A percentile compares a stretch with the other conserved stretches of the same genome.
Evolutionary conservation across 2,113 vertebrate genomes (phyloP).

Genomic region (Glaucidium brasilianum): DNA sequence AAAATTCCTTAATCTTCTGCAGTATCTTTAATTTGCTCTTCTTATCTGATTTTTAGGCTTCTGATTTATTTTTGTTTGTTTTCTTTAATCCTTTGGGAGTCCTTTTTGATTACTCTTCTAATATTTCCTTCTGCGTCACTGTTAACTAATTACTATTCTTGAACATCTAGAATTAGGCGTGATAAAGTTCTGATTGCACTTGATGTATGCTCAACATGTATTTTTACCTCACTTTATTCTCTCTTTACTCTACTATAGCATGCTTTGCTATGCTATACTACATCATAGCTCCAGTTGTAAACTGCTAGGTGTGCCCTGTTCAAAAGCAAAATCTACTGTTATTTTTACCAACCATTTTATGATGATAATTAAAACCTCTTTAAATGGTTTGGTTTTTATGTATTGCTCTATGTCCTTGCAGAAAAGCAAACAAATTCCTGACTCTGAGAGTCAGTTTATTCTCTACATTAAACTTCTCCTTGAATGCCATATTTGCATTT

Average conservation of each 20-base stretch:
- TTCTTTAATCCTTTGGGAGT: not conserved
- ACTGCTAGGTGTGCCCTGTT: not conserved
- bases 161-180: not conserved
- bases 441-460: not conserved
- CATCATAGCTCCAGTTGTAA: not conserved
- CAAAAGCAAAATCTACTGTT: not conserved
- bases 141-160: not conserved
- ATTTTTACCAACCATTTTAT: not conserved
- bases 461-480: not conserved
- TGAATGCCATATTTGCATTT: not conserved
- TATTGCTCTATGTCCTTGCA: not conserved
- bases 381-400: not conserved
- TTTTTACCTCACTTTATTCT: not conserved
- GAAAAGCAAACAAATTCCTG: not conserved
- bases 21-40: not conserved
- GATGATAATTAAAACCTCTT: not conserved
- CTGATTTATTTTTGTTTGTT: not conserved
- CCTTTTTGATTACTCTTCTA: not conserved
- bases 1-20: not conserved
- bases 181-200: not conserved
- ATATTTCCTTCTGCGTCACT: not conserved
- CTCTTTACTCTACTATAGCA: not conserved
- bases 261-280: not conserved
- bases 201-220: not conserved
- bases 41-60: not conserved